Conservation (phyloP, 2,888 invertebrate species). For the Volucella inanis region DNA sequence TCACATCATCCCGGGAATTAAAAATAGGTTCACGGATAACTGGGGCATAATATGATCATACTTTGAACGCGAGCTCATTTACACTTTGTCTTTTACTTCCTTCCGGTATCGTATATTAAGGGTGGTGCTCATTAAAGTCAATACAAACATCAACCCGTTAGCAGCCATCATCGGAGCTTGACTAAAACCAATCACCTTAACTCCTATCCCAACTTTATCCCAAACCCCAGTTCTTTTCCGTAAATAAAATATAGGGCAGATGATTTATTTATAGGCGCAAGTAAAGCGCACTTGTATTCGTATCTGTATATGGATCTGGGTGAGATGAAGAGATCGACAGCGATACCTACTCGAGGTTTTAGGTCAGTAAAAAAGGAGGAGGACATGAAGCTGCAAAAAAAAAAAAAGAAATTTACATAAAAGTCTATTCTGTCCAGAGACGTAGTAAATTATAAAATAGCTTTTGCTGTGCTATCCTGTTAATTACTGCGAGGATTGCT, state of each 20-base stretch:
- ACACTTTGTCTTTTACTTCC: neutral
- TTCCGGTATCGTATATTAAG: neutral
- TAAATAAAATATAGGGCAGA: conserved; percentile 72
- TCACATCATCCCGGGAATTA: conserved; percentile 30
- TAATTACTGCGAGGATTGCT: conserved; percentile 62
- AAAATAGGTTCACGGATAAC: conserved; percentile 64
- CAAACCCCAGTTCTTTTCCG: conserved; percentile 21
- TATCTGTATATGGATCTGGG: conserved; percentile 10
- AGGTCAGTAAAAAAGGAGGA: conserved; percentile 32
- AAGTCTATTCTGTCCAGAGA: conserved; percentile 20
- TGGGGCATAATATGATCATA: conserved; percentile 49
- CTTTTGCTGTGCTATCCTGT: conserved; percentile 25
- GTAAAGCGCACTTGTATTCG: neutral
- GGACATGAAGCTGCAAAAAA: neutral
- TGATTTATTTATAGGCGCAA: conserved; percentile 70
- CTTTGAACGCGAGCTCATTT: conserved; percentile 13
- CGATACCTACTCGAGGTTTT: conserved; percentile 34
- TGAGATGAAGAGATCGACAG: conserved; percentile 3
- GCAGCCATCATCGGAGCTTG: neutral
- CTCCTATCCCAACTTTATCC: neutral
- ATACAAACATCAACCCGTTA: conserved; percentile 64
- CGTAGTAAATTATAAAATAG: conserved; percentile 60
- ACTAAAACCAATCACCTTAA: neutral
- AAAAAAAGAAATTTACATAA: too few species aligned
- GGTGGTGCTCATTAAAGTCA: conserved; percentile 64